phyloP scores from a whole-genome alignment of 2,113 vertebrate genomes.

The Prunella himalayana region DNA sequence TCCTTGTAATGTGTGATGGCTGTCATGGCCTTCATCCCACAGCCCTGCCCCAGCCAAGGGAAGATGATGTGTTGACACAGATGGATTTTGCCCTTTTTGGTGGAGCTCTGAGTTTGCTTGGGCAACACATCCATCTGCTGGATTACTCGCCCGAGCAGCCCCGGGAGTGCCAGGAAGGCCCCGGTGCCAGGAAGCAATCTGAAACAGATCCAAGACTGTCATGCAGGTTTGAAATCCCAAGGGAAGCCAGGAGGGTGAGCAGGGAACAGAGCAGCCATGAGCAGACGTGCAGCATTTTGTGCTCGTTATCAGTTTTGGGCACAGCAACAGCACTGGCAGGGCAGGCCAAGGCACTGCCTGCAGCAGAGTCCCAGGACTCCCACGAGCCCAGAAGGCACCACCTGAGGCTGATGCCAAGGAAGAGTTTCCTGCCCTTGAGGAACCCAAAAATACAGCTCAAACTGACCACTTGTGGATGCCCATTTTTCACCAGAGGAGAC shows the following conservation, averaged over 20 bases:
- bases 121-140: slow-evolving; percentile 15
- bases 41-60: not conserved
- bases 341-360: not conserved
- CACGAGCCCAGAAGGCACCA: not conserved
- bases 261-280: not conserved
- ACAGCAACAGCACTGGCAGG: not conserved
- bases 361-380: not conserved
- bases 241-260: not conserved
- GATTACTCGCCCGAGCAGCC: not conserved
- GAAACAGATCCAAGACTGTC: not conserved
- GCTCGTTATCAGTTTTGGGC: fast-evolving
- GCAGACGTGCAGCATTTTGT: not conserved
- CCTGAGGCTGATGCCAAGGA: not conserved
- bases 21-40: not conserved
- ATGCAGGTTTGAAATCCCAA: not conserved
- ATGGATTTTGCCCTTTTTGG: slow-evolving; percentile 43
- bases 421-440: fast-evolving
- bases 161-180: not conserved
- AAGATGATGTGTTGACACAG: slow-evolving; percentile 23
- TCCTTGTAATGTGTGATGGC: not conserved
- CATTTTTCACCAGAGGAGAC: not conserved
- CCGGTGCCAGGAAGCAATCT: not conserved
- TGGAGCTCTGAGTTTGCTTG: not conserved
- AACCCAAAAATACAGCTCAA: not conserved
- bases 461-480: not conserved